Evolutionary conservation across 2,888 invertebrate genomes (phyloP).

Genomic region (Cheilosia scutellata): DNA sequence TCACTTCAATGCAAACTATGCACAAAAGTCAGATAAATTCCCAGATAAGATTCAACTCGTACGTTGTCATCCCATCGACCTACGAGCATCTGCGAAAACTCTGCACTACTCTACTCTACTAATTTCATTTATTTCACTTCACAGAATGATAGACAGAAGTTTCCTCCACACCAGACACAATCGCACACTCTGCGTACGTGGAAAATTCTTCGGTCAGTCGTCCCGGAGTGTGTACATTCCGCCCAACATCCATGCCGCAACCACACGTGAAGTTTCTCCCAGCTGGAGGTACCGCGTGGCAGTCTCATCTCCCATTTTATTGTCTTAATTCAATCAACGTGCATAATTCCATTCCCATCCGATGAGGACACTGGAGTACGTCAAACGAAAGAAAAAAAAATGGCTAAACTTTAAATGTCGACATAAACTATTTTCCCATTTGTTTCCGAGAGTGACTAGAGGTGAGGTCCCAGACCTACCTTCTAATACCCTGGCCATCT

Average conservation of each 20-base stretch:
- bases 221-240: slow-evolving; percentile 52
- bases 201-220: slow-evolving; percentile 25
- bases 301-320: slow-evolving; percentile 69
- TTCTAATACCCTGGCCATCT: slow-evolving; percentile 55
- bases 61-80: slow-evolving; percentile 39
- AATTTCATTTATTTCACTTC: slow-evolving; percentile 64
- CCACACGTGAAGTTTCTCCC: slow-evolving; percentile 66
- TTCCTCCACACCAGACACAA: slow-evolving; percentile 55
- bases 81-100: slow-evolving; percentile 62
- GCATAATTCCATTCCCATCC: slow-evolving; percentile 72
- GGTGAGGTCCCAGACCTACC: slow-evolving; percentile 57
- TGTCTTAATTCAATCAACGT: slow-evolving; percentile 76
- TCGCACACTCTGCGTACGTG: slow-evolving; percentile 39
- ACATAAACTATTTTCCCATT: slow-evolving; percentile 76
- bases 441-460: slow-evolving; percentile 55
- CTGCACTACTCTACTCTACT: slow-evolving; percentile 16
- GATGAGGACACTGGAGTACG: slow-evolving; percentile 12
- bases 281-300: slow-evolving; percentile 32
- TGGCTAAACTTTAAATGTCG: slow-evolving; percentile 72
- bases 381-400: slow-evolving; percentile 24
- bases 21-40: slow-evolving; percentile 61
- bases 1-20: slow-evolving; percentile 35
- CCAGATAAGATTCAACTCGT: slow-evolving; percentile 42
- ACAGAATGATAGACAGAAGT: slow-evolving; percentile 62
- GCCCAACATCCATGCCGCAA: slow-evolving; percentile 49